Conservation (phyloP, 2,797 vertebrate genomes). For the Myotis myotis region DNA sequence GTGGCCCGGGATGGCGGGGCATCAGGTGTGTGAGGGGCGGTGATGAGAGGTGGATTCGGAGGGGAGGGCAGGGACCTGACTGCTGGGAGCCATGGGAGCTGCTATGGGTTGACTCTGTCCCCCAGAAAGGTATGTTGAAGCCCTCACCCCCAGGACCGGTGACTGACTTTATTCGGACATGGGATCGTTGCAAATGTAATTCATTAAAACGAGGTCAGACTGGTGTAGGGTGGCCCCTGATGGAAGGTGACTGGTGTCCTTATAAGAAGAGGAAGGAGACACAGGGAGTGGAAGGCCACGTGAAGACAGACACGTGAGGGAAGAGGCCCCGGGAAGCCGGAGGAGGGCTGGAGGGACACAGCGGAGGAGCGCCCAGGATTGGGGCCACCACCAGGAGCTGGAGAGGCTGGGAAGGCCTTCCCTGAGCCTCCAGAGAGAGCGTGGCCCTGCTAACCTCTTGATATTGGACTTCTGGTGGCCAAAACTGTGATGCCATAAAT, state of each 20-base stretch:
- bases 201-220: not conserved
- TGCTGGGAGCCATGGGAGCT: not conserved
- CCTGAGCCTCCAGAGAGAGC: not conserved
- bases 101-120: not conserved
- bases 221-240: not conserved
- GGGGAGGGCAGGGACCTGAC: not conserved
- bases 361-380: rapidly evolving
- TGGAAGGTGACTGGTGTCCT: not conserved
- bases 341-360: rapidly evolving
- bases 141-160: not conserved
- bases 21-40: rapidly evolving
- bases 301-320: not conserved
- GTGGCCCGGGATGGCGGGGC: not conserved
- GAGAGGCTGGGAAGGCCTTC: no score
- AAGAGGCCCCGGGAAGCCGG: not conserved
- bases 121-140: not conserved
- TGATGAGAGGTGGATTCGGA: rapidly evolving
- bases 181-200: no score
- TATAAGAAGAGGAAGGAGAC: not conserved
- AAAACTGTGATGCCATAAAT: not conserved
- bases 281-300: not conserved
- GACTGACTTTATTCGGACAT: not conserved
- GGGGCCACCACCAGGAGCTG: not conserved
- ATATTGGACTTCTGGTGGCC: not conserved
- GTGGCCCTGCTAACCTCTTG: not conserved